Base-by-base conservation (phyloP, 2,113 vertebrate species). In the Myiagra hebetior region DNA sequence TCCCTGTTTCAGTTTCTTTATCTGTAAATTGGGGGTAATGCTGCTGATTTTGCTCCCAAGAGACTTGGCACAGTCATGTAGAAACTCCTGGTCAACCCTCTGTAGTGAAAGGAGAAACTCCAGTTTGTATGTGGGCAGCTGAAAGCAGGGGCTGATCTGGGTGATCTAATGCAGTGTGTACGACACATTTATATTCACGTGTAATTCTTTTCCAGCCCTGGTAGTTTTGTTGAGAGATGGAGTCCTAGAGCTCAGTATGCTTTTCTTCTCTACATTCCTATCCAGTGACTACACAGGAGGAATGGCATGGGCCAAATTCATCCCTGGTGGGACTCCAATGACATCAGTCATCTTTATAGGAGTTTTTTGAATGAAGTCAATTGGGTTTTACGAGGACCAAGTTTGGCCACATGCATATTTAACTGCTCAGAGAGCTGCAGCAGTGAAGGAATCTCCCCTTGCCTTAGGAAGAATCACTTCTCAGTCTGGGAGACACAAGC, bases 341-440 rank as follows among this genome's bases (percentile, higher is more conserved):
- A 94, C 94, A 94, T 96, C 91, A 96, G 88, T 91, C 93, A 95
- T 96, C 95, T 97, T 96, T 97, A 95, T 88, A 96, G 96, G 82
- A 94, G 82, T 23, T 92, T 94, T 95, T 87, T 80, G 76, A 95
- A 87, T 80, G 76, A 93, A 96, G 82, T 94, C 76, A 87, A 75
- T 89, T 96, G 92, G 69, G 49, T 96, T 96, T 96, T 96, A 94
- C 0, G 8, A 94, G 68, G 86, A 72, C 63, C 53, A 69, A 84
- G 35, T 96, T 95, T 92, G 77, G 59, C 69, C 92, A 87, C 91
- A 78, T 85, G 21, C 42, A 42, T 81, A 55, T 91, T 93, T 89
- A 94, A 78, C 73, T 57, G 24, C 88, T 89, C 69, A 86, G 56
- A 94, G 87, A 86, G 53, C 72, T 91, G 79, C 55, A 96, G 68